A percentile compares a stretch with the other conserved stretches of the same genome.
These are phyloP conservation scores for Smittia aterrima DNA, from an alignment of 2,888 invertebrate genomes.

Conservation along the genomic window DNA sequence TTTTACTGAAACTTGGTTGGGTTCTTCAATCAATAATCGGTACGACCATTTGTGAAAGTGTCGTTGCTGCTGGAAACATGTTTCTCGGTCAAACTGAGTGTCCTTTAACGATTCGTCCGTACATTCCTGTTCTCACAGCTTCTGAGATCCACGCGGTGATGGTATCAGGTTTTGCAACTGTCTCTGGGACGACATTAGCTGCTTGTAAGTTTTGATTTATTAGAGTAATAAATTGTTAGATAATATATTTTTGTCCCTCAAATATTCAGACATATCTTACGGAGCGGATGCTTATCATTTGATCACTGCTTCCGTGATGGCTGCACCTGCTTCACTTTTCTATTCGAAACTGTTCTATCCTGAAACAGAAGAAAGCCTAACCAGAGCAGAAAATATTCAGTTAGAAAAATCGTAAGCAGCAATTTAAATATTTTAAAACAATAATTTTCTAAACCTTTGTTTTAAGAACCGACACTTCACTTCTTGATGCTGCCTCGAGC, in stretches of 20 bases:
- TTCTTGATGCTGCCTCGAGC: conserved; percentile 86
- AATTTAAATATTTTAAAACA: not conserved
- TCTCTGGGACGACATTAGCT: conserved; percentile 83
- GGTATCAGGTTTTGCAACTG: conserved; percentile 89
- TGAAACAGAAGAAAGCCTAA: conserved; percentile 78
- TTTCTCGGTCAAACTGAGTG: conserved; percentile 94
- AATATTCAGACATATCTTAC: conserved; percentile 83
- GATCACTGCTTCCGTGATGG: conserved; percentile 93
- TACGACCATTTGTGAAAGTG: conserved; percentile 93
- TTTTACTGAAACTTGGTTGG: conserved; percentile 78
- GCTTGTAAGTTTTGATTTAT: no score
- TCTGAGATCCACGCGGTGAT: conserved; percentile 93
- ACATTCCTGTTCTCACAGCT: conserved; percentile 73
- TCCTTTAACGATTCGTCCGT: conserved; percentile 83
- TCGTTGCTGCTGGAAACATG: conserved; percentile 91
- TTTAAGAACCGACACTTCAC: conserved; percentile 74
- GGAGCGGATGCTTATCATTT: conserved; percentile 86
- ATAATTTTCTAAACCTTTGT: not conserved
- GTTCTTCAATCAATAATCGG: conserved; percentile 69
- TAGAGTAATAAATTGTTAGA: no score
- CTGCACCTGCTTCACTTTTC: conserved; percentile 89
- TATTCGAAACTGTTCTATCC: conserved; percentile 89
- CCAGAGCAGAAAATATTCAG: conserved; percentile 72
- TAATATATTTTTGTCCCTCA: no score
- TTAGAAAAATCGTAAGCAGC: conserved; percentile 65